Conservation (phyloP, 2,888 invertebrate genomes). For the Lepidonotus clava region DNA sequence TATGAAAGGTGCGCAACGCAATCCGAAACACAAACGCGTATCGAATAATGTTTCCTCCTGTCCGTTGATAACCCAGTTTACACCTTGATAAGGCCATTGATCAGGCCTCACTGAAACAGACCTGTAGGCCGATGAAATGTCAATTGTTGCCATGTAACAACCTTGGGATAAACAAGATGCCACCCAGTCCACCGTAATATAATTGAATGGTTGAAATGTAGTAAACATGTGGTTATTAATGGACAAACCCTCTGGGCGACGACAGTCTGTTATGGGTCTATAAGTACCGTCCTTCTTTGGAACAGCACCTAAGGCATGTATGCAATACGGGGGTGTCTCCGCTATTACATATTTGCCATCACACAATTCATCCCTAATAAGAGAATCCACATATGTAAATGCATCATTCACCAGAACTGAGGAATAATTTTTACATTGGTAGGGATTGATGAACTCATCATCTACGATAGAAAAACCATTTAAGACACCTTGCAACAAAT, state of each 20-base stretch:
- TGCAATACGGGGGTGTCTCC: not conserved
- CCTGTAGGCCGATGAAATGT: too few species aligned
- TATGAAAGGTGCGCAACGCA: too few species aligned
- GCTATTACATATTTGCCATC: not conserved
- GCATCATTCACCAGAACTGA: not conserved
- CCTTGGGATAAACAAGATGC: too few species aligned
- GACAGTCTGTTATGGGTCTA: not conserved
- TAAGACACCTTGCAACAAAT: not conserved
- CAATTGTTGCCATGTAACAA: too few species aligned
- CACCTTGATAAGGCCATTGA: too few species aligned
- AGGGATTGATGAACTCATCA: not conserved
- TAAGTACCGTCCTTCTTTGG: not conserved
- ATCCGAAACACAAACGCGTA: too few species aligned
- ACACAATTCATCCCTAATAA: not conserved
- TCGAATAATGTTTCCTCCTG: too few species aligned
- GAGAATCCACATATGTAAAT: not conserved
- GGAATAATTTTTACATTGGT: not conserved
- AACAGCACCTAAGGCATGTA: not conserved
- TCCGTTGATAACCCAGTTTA: too few species aligned
- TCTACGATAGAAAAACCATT: not conserved
- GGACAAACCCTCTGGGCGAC: not conserved
- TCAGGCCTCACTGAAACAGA: too few species aligned
- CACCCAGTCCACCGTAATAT: too few species aligned
- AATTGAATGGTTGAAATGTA: not conserved
- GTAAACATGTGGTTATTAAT: not conserved